Evolutionary conservation across 2,113 vertebrate genomes (phyloP).

Genomic region (Archilochus colubris): DNA sequence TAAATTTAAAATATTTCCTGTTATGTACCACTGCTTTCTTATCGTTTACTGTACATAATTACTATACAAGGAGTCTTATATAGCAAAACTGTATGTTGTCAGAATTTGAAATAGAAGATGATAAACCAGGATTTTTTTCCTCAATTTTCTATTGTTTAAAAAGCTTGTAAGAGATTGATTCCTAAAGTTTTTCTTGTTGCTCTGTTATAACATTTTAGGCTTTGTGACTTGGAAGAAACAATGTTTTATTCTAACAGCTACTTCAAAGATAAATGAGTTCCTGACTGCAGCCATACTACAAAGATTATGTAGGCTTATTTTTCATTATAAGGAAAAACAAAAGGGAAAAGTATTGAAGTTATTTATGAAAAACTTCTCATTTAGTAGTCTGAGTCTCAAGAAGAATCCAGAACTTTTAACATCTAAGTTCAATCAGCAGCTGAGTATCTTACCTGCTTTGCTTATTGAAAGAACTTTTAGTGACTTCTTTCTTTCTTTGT

Average conservation of each 20-base stretch:
- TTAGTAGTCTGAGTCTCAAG: background rate
- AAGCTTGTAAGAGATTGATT: background rate
- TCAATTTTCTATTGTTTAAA: background rate
- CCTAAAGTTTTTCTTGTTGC: background rate
- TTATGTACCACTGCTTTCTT: background rate
- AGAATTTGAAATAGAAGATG: background rate
- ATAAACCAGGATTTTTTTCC: background rate
- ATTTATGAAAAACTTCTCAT: background rate
- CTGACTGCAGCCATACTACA: background rate
- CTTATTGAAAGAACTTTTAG: background rate
- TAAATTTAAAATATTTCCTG: background rate
- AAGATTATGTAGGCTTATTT: background rate
- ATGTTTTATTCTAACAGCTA: background rate
- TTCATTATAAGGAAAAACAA: rapidly evolving
- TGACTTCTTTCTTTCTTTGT: background rate
- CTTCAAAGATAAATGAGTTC: background rate
- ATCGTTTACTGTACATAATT: background rate
- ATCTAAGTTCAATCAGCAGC: background rate
- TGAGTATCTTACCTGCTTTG: background rate
- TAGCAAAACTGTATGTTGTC: background rate
- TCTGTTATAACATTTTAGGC: background rate
- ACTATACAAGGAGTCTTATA: background rate
- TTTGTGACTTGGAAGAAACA: background rate
- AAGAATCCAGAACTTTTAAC: background rate
- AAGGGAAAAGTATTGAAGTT: background rate